Percentiles rank a stretch among this genome's conserved stretches.
phyloP scores from a whole-genome alignment of 2,888 invertebrate species.

The Chironomus riparius region DNA sequence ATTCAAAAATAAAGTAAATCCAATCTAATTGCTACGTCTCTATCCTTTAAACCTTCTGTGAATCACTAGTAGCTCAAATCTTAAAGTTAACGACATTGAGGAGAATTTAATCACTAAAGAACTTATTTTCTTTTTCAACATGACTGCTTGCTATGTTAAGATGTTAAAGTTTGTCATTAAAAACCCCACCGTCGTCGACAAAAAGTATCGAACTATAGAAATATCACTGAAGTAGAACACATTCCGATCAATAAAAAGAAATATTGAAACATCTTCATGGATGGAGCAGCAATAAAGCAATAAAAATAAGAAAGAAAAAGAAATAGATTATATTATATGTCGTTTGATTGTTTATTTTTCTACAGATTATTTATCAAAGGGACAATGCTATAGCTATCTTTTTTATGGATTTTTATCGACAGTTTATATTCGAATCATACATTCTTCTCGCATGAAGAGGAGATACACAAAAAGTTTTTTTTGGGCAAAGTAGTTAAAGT shows the following conservation, averaged over 20 bases:
- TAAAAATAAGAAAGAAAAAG: not conserved
- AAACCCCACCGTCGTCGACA: not conserved
- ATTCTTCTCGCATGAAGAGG: not conserved
- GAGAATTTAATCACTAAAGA: not conserved
- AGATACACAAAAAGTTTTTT: too few species aligned
- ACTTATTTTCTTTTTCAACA: not conserved
- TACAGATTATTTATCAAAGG: slow-evolving; percentile 7
- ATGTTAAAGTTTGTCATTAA: not conserved
- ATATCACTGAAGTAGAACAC: not conserved
- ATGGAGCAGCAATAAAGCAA: slow-evolving; percentile 6
- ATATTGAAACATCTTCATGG: not conserved
- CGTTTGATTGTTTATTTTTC: slow-evolving; percentile 7
- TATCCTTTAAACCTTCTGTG: not conserved
- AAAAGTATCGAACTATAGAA: not conserved
- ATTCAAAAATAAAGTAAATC: too few species aligned
- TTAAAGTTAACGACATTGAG: not conserved
- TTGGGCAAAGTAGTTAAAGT: too few species aligned
- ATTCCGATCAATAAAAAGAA: not conserved
- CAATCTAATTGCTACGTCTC: too few species aligned
- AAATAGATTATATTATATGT: not conserved
- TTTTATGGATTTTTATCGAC: slow-evolving; percentile 9
- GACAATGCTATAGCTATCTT: not conserved
- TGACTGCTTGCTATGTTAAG: not conserved
- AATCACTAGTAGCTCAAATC: not conserved
- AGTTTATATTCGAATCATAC: slow-evolving; percentile 11